phyloP scores from a whole-genome alignment of 2,888 invertebrate species.

The Spodoptera exigua region DNA sequence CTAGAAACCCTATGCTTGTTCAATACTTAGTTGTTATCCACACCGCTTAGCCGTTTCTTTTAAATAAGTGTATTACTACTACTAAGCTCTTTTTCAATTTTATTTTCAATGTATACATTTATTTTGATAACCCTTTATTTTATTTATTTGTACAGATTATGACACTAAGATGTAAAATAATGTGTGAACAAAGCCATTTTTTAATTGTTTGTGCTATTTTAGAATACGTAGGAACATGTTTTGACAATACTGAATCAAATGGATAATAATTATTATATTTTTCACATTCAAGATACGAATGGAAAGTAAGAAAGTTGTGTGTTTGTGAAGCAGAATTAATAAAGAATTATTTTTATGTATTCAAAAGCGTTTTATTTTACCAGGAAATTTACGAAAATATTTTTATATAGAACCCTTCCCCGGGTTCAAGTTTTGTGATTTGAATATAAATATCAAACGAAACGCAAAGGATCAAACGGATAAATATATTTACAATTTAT shows the following conservation, averaged over 20 bases:
- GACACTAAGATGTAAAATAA: conserved; percentile 43
- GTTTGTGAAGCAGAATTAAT: conserved; percentile 35
- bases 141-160: conserved; percentile 53
- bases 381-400: not conserved
- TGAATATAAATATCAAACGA: not conserved
- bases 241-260: conserved; percentile 8
- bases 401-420: not conserved
- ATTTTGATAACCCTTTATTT: not conserved
- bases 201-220: conserved; percentile 25
- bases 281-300: conserved; percentile 32
- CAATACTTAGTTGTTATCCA: too few relatives aligned
- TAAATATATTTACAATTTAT: too few relatives aligned
- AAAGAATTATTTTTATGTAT: conserved; percentile 43
- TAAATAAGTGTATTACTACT: not conserved
- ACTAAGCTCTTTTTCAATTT: not conserved
- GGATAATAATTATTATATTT: conserved; percentile 12
- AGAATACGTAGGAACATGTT: conserved; percentile 10
- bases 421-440: not conserved
- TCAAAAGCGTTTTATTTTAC: conserved; percentile 1
- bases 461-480: not conserved
- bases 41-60: too few relatives aligned
- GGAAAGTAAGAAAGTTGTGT: conserved; percentile 33
- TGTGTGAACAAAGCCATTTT: conserved; percentile 46
- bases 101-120: conserved; percentile 4
- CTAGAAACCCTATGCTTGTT: too few relatives aligned